Conservation (phyloP, 2,888 invertebrate species). For the Matsumyia berberina region DNA sequence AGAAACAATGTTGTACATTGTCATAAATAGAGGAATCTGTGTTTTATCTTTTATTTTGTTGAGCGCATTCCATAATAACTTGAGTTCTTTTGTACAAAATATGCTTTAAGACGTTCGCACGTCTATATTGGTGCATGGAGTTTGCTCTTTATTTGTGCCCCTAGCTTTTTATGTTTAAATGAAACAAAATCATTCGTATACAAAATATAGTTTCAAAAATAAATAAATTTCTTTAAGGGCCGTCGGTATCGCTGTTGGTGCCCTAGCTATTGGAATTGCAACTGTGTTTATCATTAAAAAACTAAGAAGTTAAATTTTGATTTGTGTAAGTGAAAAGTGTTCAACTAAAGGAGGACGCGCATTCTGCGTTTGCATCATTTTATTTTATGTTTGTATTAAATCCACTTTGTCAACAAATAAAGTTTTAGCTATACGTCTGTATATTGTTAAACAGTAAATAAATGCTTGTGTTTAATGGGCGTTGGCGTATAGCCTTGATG, state of each 20-base stretch:
- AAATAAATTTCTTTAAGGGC: conserved; percentile 77
- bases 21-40: conserved; percentile 40
- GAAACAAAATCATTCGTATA: conserved; percentile 75
- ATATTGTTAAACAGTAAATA: conserved; percentile 2
- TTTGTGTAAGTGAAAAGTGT: conserved; percentile 1
- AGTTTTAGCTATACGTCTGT: not conserved
- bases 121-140: conserved; percentile 14
- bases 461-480: not conserved
- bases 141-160: conserved; percentile 23
- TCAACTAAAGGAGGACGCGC: not conserved
- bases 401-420: conserved; percentile 12
- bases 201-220: conserved; percentile 77
- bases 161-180: conserved; percentile 74
- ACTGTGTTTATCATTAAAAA: conserved; percentile 79
- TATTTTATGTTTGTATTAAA: not conserved
- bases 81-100: conserved; percentile 2
- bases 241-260: conserved; percentile 80
- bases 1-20: conserved; percentile 62
- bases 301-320: conserved; percentile 46
- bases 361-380: conserved; percentile 8
- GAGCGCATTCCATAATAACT: conserved; percentile 13
- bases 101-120: conserved; percentile 2
- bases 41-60: conserved; percentile 14
- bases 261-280: conserved; percentile 80
- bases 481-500: not conserved